Evolutionary conservation across 2,797 vertebrate genomes (phyloP).

Genomic region (Sarcophilus harrisii): DNA sequence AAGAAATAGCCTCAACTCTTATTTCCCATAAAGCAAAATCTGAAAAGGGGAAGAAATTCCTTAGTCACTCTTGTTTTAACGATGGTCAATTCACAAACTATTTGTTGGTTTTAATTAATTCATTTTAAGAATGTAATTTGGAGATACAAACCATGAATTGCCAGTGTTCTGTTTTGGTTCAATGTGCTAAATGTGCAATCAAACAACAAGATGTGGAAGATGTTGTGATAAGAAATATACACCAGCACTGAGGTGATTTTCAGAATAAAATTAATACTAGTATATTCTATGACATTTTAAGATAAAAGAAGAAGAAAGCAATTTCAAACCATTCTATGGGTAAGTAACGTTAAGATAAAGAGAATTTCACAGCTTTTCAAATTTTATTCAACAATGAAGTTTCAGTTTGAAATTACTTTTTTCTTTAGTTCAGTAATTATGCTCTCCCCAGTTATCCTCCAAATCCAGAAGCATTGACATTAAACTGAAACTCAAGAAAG

Average conservation of each 20-base stretch:
- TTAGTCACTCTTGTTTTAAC: conserved; percentile 5
- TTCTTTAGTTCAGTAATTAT: neutral
- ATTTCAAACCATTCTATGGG: neutral
- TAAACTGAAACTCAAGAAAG: conserved; percentile 23
- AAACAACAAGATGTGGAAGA: neutral
- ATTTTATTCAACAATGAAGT: neutral
- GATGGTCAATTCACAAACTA: neutral
- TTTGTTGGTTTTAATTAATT: conserved; percentile 12
- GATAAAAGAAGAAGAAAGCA: conserved; percentile 6
- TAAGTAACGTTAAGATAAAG: neutral
- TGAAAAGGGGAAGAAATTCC: conserved; percentile 21
- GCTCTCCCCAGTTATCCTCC: neutral
- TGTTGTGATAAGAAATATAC: neutral
- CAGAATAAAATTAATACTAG: neutral
- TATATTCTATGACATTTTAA: neutral
- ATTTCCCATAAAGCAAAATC: conserved; percentile 42
- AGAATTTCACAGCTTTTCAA: neutral
- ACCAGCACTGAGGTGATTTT: neutral
- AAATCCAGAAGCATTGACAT: conserved; percentile 20
- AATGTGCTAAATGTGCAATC: conserved; percentile 1
- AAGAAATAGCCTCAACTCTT: conserved; percentile 11
- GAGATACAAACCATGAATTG: conserved; percentile 16
- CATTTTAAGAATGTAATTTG: neutral
- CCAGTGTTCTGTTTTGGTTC: neutral
- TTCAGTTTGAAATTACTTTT: neutral